These are phyloP conservation scores for Ooceraea biroi DNA, from an alignment of 1,140 invertebrate genomes.

Conservation along the genomic window DNA sequence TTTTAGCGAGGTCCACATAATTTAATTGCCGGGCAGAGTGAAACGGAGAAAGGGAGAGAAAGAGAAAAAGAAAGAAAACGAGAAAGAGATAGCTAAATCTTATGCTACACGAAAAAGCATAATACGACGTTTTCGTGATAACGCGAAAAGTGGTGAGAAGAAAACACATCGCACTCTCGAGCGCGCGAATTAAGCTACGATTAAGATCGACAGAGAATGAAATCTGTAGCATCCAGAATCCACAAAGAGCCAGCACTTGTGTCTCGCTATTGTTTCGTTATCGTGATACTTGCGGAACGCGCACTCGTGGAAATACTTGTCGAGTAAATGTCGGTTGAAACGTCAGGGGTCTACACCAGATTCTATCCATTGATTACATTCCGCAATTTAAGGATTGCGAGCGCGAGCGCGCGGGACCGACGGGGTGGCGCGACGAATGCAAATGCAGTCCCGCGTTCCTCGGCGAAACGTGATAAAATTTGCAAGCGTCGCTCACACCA, in stretches of 20 bases:
- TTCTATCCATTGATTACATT: slow-evolving; percentile 59
- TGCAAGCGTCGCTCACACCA: slow-evolving; percentile 53
- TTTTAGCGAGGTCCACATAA: slow-evolving; percentile 42
- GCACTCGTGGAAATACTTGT: not conserved
- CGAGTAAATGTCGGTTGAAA: slow-evolving; percentile 27
- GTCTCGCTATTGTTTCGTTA: slow-evolving; percentile 20
- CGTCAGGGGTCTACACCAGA: slow-evolving; percentile 30
- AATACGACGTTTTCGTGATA: not conserved
- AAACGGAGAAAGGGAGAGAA: not conserved
- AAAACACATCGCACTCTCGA: too few relatives aligned
- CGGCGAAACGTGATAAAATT: slow-evolving; percentile 60
- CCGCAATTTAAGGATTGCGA: slow-evolving; percentile 60
- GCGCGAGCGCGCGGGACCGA: slow-evolving; percentile 45
- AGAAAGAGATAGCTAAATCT: not conserved
- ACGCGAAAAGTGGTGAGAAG: not conserved
- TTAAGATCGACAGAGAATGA: slow-evolving; percentile 17
- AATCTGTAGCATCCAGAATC: slow-evolving; percentile 1
- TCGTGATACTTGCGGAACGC: not conserved
- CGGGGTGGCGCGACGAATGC: slow-evolving; percentile 50
- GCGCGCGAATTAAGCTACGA: not conserved
- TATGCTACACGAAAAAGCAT: slow-evolving; percentile 9
- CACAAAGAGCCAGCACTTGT: slow-evolving; percentile 12
- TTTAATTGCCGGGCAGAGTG: slow-evolving; percentile 18
- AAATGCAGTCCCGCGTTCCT: slow-evolving; percentile 56
- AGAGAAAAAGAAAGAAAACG: too few relatives aligned